Base-by-base conservation (phyloP, 2,113 vertebrate species). In the Chunga burmeisteri region DNA sequence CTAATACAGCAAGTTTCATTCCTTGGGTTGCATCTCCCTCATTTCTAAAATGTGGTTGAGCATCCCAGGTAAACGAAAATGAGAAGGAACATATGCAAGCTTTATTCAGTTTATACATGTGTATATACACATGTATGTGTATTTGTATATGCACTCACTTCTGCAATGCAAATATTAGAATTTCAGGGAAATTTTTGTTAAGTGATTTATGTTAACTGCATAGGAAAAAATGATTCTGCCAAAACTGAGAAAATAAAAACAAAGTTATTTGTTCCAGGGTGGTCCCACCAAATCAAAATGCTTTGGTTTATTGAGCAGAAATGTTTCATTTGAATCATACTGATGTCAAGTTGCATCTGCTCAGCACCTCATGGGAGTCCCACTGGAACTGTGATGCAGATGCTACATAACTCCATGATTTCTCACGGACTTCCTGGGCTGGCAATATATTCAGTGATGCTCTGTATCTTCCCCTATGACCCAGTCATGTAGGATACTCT, bases 281-380 rank as follows among this genome's bases (percentile, higher is more conserved):
- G 68, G 71, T 93, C 83, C 56, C 53, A 72, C 66, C 78, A 67
- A 92, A 65, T 81, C 88, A 93, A 91, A 92, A 92, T 46, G 52
- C 38, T 97, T 86, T 89, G 82, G 38, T 93, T 94, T 96, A 71
- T 68, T 79, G 88, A 91, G 83, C 88, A 94, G 65, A 84, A 94
- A 88, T 71, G 52, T 91, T 97, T 94, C 23, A 61, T 93, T 88
- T 94, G 90, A 89, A 79, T 96, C 80, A 91, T 55, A 34, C 30
- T 81, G 77, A 94, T 95, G 88, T 94, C 94, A 96, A 68, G 36
- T 79, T 94, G 70, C 83, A 92, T 88, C 95, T 96, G 86, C 77
- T 95, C 77, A 91, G 61, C 56, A 86, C 44, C 61, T 79, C 4
- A 0, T 88, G 68, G 52, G 78, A 81, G 23, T 90, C 83, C 65